Conservation (phyloP, 2,113 vertebrate genomes). For the Corythoichthys haematopterus region DNA sequence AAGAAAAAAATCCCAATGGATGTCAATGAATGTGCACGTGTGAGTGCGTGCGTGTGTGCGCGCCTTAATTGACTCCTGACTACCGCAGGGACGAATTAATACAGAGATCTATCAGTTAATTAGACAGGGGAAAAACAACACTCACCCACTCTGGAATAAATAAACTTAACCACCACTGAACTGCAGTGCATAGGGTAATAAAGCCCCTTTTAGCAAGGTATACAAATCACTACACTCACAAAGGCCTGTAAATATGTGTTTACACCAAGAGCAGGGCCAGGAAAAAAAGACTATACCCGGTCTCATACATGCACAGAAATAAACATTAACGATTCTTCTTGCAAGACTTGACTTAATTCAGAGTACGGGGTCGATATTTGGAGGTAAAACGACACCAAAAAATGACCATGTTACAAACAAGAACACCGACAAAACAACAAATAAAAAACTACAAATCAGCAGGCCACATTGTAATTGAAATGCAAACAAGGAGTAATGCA, state of each 20-base stretch:
- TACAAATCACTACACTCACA: not conserved
- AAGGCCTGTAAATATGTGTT: slow-evolving; percentile 16
- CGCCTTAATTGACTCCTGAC: slow-evolving; percentile 75
- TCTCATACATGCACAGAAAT: slow-evolving; percentile 57
- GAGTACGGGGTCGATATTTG: slow-evolving; percentile 61
- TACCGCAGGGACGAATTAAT: slow-evolving; percentile 86
- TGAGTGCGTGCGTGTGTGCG: slow-evolving; percentile 26
- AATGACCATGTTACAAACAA: slow-evolving; percentile 51
- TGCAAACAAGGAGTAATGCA: not conserved
- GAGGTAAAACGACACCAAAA: slow-evolving; percentile 60
- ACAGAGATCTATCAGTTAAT: slow-evolving; percentile 84
- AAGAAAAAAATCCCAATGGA: slow-evolving; percentile 30
- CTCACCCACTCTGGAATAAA: slow-evolving; percentile 1
- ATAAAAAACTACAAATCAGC: not conserved
- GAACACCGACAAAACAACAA: slow-evolving; percentile 7
- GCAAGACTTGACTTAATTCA: slow-evolving; percentile 58
- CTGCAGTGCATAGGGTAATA: not conserved
- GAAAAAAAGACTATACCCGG: slow-evolving; percentile 29
- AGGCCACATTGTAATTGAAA: not conserved
- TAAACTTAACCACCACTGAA: slow-evolving; percentile 3
- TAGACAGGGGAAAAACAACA: slow-evolving; percentile 47
- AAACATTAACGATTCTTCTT: slow-evolving; percentile 65
- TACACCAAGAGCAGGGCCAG: slow-evolving; percentile 29
- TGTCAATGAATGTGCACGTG: slow-evolving; percentile 35
- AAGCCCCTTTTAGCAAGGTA: not conserved